These are phyloP conservation scores for Calidris pugnax DNA, from an alignment of 2,113 vertebrate species.

Conservation along the genomic window DNA sequence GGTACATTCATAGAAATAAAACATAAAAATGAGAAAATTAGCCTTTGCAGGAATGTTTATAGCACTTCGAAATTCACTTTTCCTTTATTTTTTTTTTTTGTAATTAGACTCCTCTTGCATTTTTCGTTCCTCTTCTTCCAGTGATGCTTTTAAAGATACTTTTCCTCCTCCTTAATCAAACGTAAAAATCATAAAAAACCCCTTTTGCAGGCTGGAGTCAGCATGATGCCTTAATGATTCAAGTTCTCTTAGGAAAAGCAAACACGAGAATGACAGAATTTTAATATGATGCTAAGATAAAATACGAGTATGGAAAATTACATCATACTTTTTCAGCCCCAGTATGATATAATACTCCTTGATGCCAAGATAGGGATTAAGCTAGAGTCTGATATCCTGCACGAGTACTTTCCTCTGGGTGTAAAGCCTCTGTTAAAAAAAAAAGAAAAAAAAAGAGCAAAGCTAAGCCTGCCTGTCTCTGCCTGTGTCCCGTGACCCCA, in stretches of 20 bases:
- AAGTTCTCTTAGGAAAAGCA: not conserved
- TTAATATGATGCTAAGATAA: slow-evolving; percentile 32
- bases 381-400: slow-evolving; percentile 22
- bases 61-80: not conserved
- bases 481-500: not conserved
- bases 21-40: not conserved
- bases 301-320: slow-evolving; percentile 53
- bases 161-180: not conserved
- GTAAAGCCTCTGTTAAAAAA: slow-evolving; percentile 11
- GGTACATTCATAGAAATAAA: not conserved
- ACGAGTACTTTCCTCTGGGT: slow-evolving; percentile 25
- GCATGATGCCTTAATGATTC: rapidly evolving
- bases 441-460: not conserved
- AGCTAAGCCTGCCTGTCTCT: not conserved
- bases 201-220: not conserved
- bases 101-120: not conserved
- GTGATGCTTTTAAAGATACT: not conserved
- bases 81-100: not conserved
- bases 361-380: slow-evolving; percentile 60
- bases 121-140: not conserved
- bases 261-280: not conserved
- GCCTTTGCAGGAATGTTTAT: not conserved
- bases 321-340: not conserved
- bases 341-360: slow-evolving; percentile 9
- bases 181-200: not conserved